Conservation (phyloP, 2,888 invertebrate species). For the Agonum fuliginosum region DNA sequence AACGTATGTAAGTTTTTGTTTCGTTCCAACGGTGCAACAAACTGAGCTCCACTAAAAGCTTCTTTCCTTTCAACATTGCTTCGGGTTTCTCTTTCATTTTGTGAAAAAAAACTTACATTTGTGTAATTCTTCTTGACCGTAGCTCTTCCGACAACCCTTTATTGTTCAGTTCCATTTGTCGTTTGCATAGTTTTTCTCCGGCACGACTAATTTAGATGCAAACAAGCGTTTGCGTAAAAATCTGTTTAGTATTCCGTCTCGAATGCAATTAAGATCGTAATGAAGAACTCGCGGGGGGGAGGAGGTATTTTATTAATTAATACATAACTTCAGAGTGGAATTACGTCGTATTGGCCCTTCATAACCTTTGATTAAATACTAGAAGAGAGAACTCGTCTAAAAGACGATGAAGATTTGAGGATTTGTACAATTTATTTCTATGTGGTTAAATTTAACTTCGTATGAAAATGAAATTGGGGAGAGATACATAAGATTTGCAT, state of each 20-base stretch:
- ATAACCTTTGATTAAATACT: conserved; percentile 53
- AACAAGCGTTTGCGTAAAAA: conserved; percentile 58
- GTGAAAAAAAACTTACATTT: too few species aligned
- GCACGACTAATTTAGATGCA: conserved; percentile 56
- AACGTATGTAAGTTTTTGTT: too few species aligned
- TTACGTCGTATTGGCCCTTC: conserved; percentile 41
- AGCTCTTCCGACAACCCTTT: conserved; percentile 12
- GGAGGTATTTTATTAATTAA: conserved; percentile 56
- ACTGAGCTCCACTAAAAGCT: too few species aligned
- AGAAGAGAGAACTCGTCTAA: neutral
- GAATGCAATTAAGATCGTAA: conserved; percentile 57
- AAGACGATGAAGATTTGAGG: conserved; percentile 26
- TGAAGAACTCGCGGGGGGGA: conserved; percentile 21
- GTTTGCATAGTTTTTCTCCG: conserved; percentile 55
- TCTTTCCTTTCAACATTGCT: too few species aligned
- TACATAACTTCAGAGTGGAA: conserved; percentile 55
- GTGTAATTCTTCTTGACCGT: conserved; percentile 38
- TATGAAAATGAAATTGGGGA: conserved; percentile 51
- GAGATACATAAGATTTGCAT: neutral
- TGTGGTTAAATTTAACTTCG: conserved; percentile 57
- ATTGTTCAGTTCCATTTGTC: conserved; percentile 57
- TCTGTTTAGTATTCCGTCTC: conserved; percentile 58
- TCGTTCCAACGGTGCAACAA: too few species aligned
- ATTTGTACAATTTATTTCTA: conserved; percentile 57
- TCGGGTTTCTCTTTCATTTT: too few species aligned